Percentiles rank a stretch among this genome's conserved stretches.
phyloP scores from a whole-genome alignment of 2,888 invertebrate species.

The Leistus spinibarbis region DNA sequence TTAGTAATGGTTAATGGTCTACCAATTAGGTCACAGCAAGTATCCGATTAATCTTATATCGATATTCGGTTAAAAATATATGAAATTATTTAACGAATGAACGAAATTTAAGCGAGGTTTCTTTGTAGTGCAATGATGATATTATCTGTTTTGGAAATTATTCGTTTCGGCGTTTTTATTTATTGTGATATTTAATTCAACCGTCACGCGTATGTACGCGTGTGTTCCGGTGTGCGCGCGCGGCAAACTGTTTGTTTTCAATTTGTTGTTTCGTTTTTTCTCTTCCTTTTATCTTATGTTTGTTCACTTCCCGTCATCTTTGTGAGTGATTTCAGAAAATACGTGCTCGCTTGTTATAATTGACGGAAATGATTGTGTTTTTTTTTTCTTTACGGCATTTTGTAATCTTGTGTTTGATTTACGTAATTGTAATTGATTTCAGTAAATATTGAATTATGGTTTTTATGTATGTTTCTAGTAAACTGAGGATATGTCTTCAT shows the following conservation, averaged over 20 bases:
- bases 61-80: no score
- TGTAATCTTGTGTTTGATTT: neutral
- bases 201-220: neutral
- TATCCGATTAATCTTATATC: no score
- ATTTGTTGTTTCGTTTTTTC: neutral
- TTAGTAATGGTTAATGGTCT: no score
- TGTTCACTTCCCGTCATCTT: neutral
- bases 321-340: neutral
- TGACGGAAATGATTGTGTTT: neutral
- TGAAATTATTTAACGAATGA: no score
- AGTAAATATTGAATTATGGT: neutral
- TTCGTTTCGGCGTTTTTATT: neutral
- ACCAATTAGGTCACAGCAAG: no score
- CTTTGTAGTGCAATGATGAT: neutral
- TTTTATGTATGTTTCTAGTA: neutral
- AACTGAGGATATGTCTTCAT: neutral
- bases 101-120: no score
- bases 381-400: no score
- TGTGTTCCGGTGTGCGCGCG: neutral
- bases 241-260: neutral
- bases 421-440: neutral
- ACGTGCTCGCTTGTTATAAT: neutral
- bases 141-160: neutral
- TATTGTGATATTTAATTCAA: neutral
- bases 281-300: neutral